A percentile compares a stretch with the other conserved stretches of the same genome.
These are phyloP conservation scores for Tokudaia tokunoshimensis DNA, from an alignment of 2,797 vertebrate species.

Conservation along the genomic window DNA sequence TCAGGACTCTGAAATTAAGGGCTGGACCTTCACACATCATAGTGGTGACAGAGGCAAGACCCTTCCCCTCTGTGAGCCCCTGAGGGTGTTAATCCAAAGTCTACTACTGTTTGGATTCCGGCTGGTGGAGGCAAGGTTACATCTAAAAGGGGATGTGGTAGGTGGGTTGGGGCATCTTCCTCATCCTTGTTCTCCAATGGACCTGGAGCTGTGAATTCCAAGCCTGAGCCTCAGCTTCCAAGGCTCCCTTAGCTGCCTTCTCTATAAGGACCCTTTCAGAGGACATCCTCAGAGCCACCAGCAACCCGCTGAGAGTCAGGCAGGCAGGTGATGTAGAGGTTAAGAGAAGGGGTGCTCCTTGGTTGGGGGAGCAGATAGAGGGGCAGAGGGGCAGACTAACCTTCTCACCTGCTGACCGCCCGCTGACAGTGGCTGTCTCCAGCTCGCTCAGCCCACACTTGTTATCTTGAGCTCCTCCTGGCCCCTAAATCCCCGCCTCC, in stretches of 20 bases:
- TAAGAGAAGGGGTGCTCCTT: background rate
- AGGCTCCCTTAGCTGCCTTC: background rate
- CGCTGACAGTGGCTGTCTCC: background rate
- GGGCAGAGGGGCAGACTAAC: no score
- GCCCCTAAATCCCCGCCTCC: background rate
- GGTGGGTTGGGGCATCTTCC: background rate
- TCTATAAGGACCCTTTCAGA: background rate
- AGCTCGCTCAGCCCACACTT: background rate
- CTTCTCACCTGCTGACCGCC: background rate
- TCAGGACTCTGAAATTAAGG: no score
- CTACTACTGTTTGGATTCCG: background rate
- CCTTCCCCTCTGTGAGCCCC: background rate
- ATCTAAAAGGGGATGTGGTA: background rate
- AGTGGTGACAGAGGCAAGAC: background rate
- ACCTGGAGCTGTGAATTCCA: background rate
- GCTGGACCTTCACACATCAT: rapidly evolving
- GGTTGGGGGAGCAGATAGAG: background rate
- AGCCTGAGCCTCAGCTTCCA: background rate
- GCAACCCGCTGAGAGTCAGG: rapidly evolving
- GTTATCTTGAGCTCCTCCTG: background rate
- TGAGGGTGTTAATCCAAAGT: background rate
- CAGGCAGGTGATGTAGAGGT: background rate
- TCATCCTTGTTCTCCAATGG: no score
- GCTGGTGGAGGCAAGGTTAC: background rate
- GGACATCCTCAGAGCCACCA: background rate